Base-by-base conservation (phyloP, 2,797 vertebrate species). In the Scomberomorus guttatus region DNA sequence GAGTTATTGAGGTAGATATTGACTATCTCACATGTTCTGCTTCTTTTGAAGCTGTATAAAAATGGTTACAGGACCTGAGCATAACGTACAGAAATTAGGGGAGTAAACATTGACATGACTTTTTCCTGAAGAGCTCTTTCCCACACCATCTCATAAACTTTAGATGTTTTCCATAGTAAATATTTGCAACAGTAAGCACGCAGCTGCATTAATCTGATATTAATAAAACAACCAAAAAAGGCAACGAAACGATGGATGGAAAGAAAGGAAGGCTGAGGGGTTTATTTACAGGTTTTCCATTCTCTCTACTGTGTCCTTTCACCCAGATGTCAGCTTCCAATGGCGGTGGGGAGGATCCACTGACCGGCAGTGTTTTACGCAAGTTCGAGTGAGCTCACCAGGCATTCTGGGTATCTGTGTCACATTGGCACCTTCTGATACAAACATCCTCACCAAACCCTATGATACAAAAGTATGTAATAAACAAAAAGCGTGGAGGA, bases 271-370 rank as follows among this genome's bases (percentile, higher is more conserved):
- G 14, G 17, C 13, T 29, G 24, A 8, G 46, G 18, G 18, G 46
- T 42, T 42, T 3, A 42, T 42, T 42, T 42, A 14, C 39, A 18
- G 52, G 27, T 59, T 51, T 56, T 78, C 9, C 29, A 52, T 48
- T 52, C 22, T 17, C n/a, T 59, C 64, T 64, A 64, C 69, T 55
- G 65, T 87, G 90, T 79, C 87, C 89, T 93, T 90, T 92, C 82
- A 89, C 86, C 89, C 54, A 87, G 66, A 90, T 89, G 70, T 72
- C 81, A 77, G 55, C 10, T 62, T 74, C 63, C 12, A 78, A 34
- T 50, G 42, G 55, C 27, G n/a, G 39, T 8, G 18, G 55, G 44
- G 71, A 77, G 77, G 46, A 79, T 58, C 54, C 52, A 60, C 39
- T 63, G 57, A 65, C 42, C 27, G 68, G 64, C 55, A 52, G 14